Evolutionary conservation across 2,113 vertebrate species (phyloP), one percentile per base, ranked within the genome.

Genomic region (Corythornis cristatus): DNA sequence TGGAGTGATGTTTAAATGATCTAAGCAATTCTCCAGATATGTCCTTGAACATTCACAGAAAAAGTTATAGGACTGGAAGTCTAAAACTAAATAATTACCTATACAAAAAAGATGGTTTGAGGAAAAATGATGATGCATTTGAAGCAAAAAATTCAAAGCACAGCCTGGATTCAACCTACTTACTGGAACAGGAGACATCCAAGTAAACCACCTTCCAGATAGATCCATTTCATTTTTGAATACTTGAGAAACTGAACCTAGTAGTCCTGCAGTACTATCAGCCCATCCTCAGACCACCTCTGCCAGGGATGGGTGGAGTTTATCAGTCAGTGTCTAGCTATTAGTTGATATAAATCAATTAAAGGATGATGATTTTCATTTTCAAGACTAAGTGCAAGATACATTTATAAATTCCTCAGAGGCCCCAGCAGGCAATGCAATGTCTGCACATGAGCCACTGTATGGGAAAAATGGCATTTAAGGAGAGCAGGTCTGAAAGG

Each of bases 371-470:
- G 20, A 64, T 14, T 92, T 72, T 42, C 14, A 14, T 80, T 66
- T 80, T 31, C 33, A 50, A 72, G 64, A 77, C 31, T 42, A 58
- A 77, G 25, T 0, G 0, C 7, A 28, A 65, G 18, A 40, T 13
- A 17, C 1, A 29, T 70, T 51, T 76, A 29, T 21, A 15, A 48
- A 46, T 62, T 74, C n/a, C 35, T 74, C 23, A 35, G 26, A 62
- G 73, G 22, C n/a, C 53, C 35, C 62, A 65, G 40, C 19, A 48
- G 20, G 28, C 33, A 75, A 7, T 0, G 0, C 43, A 51, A 5
- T 6, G 17, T 58, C 35, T 79, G 40, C 85, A n/a, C 15, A 4
- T 20, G 25, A 54, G 11, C 16, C 11, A 4, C 2, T 12, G 12
- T 5, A 12, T 20, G 29, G 48, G 68, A 83, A 80, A 67, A 6